phyloP scores from a whole-genome alignment of 2,797 vertebrate species.

The Periparus ater region DNA sequence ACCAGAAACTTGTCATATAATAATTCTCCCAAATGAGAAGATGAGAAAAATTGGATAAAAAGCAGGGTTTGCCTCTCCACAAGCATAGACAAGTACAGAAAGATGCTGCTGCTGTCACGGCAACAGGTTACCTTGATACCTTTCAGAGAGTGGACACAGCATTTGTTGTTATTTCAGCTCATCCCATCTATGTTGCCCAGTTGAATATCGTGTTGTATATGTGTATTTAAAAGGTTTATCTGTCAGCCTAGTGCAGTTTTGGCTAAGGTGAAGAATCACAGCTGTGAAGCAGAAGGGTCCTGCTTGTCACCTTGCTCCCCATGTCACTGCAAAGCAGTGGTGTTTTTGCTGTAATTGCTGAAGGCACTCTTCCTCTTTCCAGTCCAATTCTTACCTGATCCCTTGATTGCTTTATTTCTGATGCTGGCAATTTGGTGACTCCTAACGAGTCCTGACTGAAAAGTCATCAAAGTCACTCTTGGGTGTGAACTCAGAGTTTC shows the following conservation, averaged over 20 bases:
- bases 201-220: neutral
- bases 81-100: neutral
- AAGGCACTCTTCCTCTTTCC: constrained; percentile 4
- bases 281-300: neutral
- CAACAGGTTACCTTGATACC: neutral
- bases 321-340: neutral
- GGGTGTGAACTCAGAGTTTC: constrained; percentile 18
- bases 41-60: neutral
- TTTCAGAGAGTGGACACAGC: neutral
- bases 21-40: neutral
- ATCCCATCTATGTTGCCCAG: neutral
- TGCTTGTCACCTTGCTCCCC: neutral
- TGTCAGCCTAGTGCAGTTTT: neutral
- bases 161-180: neutral
- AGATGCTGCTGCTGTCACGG: neutral
- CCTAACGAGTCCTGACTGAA: neutral
- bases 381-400: neutral
- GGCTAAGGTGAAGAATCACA: neutral
- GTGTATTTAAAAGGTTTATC: neutral
- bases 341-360: neutral
- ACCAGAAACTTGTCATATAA: neutral
- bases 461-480: neutral
- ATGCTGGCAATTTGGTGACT: neutral
- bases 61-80: neutral
- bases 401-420: constrained; percentile 18